phyloP scores from a whole-genome alignment of 2,888 invertebrate species.

The Ptilodon capucinus region DNA sequence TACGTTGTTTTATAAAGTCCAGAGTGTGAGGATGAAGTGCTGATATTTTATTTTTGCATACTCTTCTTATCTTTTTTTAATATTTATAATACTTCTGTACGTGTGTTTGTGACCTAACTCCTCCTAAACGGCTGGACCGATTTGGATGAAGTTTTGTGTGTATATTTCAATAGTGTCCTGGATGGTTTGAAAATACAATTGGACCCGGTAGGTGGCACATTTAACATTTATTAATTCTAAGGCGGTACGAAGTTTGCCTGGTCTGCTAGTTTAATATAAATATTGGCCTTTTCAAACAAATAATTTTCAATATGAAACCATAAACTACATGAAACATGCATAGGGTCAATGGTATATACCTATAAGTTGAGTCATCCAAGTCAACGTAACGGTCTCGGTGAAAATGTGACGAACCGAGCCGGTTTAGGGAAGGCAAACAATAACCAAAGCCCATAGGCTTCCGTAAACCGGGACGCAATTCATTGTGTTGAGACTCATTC shows the following conservation, averaged over 20 bases:
- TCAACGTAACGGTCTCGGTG: conserved; percentile 23
- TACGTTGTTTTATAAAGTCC: not conserved
- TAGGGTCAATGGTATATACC: not conserved
- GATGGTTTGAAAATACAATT: too few relatives aligned
- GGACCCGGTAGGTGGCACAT: too few relatives aligned
- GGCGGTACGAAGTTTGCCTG: too few relatives aligned
- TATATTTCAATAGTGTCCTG: too few relatives aligned
- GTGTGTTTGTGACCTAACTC: too few relatives aligned
- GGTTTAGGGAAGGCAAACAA: conserved; percentile 43
- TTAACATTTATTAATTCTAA: too few relatives aligned
- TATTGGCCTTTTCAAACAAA: not conserved
- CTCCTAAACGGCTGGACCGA: too few relatives aligned
- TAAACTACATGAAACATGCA: not conserved
- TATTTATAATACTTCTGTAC: too few relatives aligned
- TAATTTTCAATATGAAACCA: not conserved
- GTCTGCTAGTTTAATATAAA: too few relatives aligned
- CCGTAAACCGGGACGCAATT: conserved; percentile 36
- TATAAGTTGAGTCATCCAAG: conserved; percentile 11
- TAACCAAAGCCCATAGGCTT: conserved; percentile 45
- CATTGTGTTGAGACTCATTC: conserved; percentile 24
- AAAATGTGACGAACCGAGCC: conserved; percentile 36
- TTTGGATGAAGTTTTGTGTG: too few relatives aligned
- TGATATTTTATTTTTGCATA: not conserved
- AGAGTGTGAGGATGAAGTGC: not conserved
- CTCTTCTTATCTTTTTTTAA: not conserved